Percentiles rank a stretch among this genome's conserved stretches.
These are phyloP conservation scores for Ciconia nigra DNA, from an alignment of 2,797 vertebrate species.

Conservation along the genomic window DNA sequence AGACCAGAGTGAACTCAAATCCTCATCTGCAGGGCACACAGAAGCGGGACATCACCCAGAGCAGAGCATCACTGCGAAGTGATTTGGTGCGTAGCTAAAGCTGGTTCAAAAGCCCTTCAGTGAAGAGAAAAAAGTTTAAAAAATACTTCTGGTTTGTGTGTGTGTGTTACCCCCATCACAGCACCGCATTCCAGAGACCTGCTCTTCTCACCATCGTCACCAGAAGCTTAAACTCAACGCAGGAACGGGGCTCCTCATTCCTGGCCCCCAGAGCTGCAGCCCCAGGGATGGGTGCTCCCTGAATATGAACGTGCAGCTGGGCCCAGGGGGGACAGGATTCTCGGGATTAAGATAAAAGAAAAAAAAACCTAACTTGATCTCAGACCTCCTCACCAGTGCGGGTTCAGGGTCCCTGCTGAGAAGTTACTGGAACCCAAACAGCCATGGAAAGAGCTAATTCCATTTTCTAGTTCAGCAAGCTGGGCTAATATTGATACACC, in stretches of 20 bases:
- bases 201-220: background rate
- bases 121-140: background rate
- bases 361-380: background rate
- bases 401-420: background rate
- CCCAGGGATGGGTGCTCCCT: background rate
- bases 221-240: background rate
- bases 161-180: too few relatives aligned
- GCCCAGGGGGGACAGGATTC: background rate
- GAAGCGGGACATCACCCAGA: background rate
- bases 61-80: background rate
- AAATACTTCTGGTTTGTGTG: background rate
- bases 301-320: fast-evolving
- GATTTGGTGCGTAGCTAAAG: background rate
- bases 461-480: background rate
- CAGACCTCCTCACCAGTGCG: background rate
- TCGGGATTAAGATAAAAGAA: background rate
- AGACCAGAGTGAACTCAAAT: background rate
- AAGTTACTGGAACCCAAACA: background rate
- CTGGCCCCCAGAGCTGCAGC: background rate
- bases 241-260: background rate
- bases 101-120: background rate
- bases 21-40: background rate
- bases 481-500: background rate
- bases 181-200: background rate
- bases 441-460: background rate